A percentile compares a stretch with the other conserved stretches of the same genome.
phyloP scores from a whole-genome alignment of 2,888 invertebrate species.

The Ochropacha duplaris region DNA sequence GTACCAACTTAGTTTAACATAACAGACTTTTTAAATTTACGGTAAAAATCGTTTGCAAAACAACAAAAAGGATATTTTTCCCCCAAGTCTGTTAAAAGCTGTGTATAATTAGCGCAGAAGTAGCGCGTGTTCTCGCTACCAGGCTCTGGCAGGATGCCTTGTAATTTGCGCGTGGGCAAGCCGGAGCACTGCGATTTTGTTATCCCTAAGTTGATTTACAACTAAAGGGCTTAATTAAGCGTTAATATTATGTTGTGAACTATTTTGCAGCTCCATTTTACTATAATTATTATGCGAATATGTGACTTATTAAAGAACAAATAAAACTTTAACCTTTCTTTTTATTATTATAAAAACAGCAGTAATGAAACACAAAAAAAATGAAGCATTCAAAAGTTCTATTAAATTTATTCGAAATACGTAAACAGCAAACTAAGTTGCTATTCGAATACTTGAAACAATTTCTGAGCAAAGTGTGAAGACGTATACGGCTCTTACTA shows the following conservation, averaged over 20 bases:
- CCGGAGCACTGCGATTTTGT: conserved; percentile 4
- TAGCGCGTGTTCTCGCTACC: conserved; percentile 16
- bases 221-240: conserved; percentile 6
- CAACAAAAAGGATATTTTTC: background rate
- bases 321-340: background rate
- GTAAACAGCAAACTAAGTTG: background rate
- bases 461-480: background rate
- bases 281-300: background rate
- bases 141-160: conserved; percentile 36
- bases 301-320: background rate
- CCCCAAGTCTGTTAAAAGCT: conserved; percentile 7
- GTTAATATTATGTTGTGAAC: background rate
- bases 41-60: too few species aligned
- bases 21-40: too few species aligned
- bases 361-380: too few species aligned
- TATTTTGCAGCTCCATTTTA: background rate
- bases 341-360: background rate
- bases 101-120: background rate
- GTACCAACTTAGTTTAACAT: too few species aligned
- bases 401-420: background rate
- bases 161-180: conserved; percentile 39
- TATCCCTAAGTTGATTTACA: conserved; percentile 13
- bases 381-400: too few species aligned
- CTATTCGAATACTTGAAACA: background rate
- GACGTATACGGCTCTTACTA: background rate